These are phyloP conservation scores for Bucorvus abyssinicus DNA, from an alignment of 2,797 vertebrate genomes.

Conservation along the genomic window DNA sequence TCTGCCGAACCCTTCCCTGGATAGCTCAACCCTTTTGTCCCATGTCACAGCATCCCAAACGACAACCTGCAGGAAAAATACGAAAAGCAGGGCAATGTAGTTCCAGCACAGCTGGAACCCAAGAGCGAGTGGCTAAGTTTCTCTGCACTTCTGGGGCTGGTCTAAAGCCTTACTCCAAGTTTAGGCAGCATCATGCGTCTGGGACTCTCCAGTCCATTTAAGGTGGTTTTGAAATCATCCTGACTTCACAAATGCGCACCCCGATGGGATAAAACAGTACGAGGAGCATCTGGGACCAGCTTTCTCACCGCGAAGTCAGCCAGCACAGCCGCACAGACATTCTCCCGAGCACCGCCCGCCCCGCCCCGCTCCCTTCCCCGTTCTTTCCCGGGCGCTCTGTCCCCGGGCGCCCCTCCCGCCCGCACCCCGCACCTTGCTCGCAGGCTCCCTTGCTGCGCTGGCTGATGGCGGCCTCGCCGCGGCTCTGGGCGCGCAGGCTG, in stretches of 20 bases:
- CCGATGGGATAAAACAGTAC: fast-evolving
- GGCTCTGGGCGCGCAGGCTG: conserved; percentile 73
- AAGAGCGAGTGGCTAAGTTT: fast-evolving
- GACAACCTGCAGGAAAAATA: background rate
- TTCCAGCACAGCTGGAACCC: background rate
- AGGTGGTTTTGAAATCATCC: background rate
- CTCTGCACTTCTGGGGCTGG: background rate
- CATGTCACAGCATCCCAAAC: background rate
- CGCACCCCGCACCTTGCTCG: conserved; percentile 79
- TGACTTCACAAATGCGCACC: background rate
- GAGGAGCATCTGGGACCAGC: background rate
- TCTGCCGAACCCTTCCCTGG: background rate
- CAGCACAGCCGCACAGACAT: background rate
- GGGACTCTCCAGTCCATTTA: background rate
- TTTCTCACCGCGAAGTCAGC: fast-evolving
- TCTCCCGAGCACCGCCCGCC: too few relatives aligned
- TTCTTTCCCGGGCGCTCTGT: too few relatives aligned
- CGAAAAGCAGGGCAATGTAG: fast-evolving
- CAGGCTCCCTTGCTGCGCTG: conserved; percentile 88
- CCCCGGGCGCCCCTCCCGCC: background rate
- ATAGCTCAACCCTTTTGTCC: background rate
- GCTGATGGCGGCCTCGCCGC: conserved; percentile 72
- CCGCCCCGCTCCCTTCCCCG: background rate
- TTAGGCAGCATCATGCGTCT: background rate
- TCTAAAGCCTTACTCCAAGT: background rate